Evolutionary conservation across 2,113 vertebrate genomes (phyloP).

Genomic region (Pteruthius melanotis): DNA sequence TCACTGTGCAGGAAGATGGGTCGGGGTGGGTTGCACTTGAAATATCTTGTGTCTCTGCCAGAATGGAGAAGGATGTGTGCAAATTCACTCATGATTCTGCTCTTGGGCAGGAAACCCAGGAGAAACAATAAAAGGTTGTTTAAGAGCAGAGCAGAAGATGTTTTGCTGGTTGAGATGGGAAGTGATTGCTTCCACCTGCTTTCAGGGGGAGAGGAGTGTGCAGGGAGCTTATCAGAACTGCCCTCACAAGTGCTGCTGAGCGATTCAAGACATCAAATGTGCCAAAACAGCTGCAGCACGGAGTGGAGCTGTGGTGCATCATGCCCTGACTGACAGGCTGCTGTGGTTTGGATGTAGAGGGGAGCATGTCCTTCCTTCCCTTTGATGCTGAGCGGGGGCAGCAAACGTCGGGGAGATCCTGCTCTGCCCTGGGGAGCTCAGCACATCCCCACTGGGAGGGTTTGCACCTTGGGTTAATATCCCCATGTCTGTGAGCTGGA

Average conservation of each 20-base stretch:
- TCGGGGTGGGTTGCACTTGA: background rate
- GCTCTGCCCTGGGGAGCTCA: background rate
- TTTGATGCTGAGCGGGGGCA: background rate
- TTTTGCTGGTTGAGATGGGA: background rate
- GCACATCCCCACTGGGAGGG: background rate
- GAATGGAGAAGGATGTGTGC: background rate
- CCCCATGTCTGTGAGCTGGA: background rate
- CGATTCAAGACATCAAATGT: background rate
- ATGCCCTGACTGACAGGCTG: background rate
- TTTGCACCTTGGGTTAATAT: background rate
- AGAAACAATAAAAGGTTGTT: background rate
- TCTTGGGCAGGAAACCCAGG: background rate
- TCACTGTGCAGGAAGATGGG: background rate
- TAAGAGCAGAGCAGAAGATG: background rate
- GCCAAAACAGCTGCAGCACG: background rate
- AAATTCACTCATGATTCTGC: background rate
- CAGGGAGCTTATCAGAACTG: background rate
- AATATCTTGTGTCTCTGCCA: background rate
- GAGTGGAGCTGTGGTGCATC: background rate
- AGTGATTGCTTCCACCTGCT: background rate
- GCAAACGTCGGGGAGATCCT: fast-evolving
- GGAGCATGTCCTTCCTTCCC: background rate
- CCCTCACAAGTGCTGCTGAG: background rate
- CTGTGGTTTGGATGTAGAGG: background rate
- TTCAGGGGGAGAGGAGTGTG: background rate